Conservation (phyloP, 2,113 vertebrate genomes). For the Lophotis ruficrista region DNA sequence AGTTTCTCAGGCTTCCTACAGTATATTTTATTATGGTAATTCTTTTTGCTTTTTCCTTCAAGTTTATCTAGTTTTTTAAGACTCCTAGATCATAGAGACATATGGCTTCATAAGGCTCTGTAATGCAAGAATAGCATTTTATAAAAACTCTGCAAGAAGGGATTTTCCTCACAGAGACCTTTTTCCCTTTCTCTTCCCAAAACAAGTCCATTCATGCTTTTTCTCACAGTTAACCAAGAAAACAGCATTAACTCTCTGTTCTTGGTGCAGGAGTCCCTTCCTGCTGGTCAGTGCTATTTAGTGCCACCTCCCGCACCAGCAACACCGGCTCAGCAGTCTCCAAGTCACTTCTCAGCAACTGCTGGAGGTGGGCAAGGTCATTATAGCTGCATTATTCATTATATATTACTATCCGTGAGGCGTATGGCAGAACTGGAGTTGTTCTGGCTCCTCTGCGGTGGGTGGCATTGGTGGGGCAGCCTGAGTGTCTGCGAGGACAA, state of each 20-base stretch:
- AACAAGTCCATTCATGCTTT: not conserved
- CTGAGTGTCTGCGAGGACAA: not conserved
- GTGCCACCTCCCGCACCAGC: accelerated
- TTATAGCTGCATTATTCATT: not conserved
- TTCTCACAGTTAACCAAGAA: not conserved
- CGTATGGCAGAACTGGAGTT: not conserved
- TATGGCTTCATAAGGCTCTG: not conserved
- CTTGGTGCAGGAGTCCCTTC: not conserved
- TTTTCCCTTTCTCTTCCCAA: not conserved
- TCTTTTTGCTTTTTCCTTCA: not conserved
- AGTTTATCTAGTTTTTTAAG: not conserved
- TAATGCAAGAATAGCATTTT: not conserved
- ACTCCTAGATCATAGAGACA: not conserved
- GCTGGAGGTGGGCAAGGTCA: not conserved
- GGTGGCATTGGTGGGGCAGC: not conserved
- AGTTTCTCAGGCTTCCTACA: constrained; percentile 19
- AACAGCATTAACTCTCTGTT: not conserved
- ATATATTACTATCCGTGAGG: not conserved
- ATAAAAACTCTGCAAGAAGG: not conserved
- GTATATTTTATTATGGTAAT: constrained; percentile 6
- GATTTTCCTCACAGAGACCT: not conserved
- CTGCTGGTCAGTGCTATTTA: not conserved
- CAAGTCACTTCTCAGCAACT: not conserved
- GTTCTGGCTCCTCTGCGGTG: not conserved
- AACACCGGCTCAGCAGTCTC: not conserved